Evolutionary conservation across 2,113 vertebrate species (phyloP), one percentile per base, ranked within the genome.

Genomic region (Actenoides lindsayi): DNA sequence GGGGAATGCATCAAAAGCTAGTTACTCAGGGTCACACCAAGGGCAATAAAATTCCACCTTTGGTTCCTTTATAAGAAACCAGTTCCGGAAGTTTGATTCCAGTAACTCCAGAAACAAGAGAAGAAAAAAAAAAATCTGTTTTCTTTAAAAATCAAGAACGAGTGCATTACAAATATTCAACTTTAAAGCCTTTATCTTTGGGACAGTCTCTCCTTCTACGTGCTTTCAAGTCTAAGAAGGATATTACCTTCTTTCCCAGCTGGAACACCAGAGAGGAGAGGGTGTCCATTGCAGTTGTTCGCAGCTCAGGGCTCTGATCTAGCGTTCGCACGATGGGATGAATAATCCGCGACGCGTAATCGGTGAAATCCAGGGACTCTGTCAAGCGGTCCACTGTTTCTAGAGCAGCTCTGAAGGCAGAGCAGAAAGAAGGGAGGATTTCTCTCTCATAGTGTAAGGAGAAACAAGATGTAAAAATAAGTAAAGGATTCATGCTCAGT

Each of bases 341-440:
- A 90, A 99, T 99, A 87, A 99, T 99, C 23, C 99, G 98, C 12
- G 99, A 99, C 4, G 99, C 99, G 0, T 99, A 99, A 96, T 99
- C 99, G 0, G 99, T 99, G 98, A 99, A 99, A 97, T 99, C 99
- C 92, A 99, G 97, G 60, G 99, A 99, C 95, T 99, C 99, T 0
- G 99, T 99, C 96, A 99, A 94, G 27, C 99, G 98, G 93, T 99
- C 99, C 90, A 99, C 98, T 2, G 99, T 99, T 94, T 99, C 99
- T 71, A 99, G 95, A 21, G 99, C 98, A 93, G 99, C 99, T 98
- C 99, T 99, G 57, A 30, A 83, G 83, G n/a, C 57, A 86, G 16
- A 59, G 83, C 9, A 90, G 57, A 81, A 77, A 83, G 11, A 83
- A 46, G 23, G 13, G 8, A 88, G 23, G 67, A 37, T 4, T 93